phyloP scores from a whole-genome alignment of 2,888 invertebrate genomes.

The Latrodectus hesperus region DNA sequence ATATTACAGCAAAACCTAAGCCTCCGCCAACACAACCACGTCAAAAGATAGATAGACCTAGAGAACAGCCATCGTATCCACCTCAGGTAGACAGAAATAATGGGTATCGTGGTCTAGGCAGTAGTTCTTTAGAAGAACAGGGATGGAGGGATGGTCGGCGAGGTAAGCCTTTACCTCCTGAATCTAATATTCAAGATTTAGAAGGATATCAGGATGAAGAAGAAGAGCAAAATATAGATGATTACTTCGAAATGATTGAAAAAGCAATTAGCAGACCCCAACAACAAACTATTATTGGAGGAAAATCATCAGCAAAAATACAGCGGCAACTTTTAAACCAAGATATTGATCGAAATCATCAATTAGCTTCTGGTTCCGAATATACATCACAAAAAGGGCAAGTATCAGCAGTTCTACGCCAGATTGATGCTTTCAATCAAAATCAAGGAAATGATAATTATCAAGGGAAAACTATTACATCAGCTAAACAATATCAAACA shows the following conservation, averaged over 20 bases:
- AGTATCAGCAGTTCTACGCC: constrained; percentile 32
- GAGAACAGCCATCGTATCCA: constrained; percentile 1
- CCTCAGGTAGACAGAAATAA: constrained; percentile 18
- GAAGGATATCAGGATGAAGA: constrained; percentile 55
- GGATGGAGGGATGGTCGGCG: constrained; percentile 21
- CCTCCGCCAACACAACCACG: constrained; percentile 22
- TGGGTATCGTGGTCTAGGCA: background rate
- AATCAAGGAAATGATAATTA: constrained; percentile 14
- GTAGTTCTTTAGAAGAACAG: background rate
- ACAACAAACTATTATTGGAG: constrained; percentile 33
- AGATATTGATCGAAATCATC: constrained; percentile 13
- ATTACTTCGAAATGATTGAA: constrained; percentile 64
- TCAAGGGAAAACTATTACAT: constrained; percentile 9
- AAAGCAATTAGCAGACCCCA: constrained; percentile 43
- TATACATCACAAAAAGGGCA: constrained; percentile 35
- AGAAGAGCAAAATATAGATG: constrained; percentile 60
- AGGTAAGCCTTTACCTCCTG: constrained; percentile 38
- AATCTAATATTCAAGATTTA: constrained; percentile 34
- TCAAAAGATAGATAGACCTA: constrained; percentile 16
- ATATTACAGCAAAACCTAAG: background rate
- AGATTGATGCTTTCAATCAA: constrained; percentile 50
- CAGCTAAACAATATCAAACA: constrained; percentile 4
- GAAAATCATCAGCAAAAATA: constrained; percentile 39
- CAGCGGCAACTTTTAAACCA: constrained; percentile 39
- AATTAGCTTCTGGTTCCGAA: background rate